Evolutionary conservation across 1,140 invertebrate species (phyloP).

Genomic region (Lucilia sericata): DNA sequence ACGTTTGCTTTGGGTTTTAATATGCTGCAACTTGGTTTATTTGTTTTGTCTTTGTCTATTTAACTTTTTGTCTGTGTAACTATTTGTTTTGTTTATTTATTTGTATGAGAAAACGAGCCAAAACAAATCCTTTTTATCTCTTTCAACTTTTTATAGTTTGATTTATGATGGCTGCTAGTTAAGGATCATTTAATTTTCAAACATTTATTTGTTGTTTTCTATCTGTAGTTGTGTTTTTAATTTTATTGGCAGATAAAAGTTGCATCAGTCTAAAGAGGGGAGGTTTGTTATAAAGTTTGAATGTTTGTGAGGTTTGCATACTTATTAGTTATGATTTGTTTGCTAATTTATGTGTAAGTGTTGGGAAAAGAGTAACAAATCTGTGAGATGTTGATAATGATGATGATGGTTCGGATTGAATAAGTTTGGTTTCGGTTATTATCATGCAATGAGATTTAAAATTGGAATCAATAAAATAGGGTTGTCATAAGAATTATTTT

Average conservation of each 20-base stretch:
- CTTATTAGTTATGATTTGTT: background rate
- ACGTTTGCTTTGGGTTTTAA: background rate
- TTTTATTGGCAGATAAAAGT: background rate
- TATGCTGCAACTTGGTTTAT: background rate
- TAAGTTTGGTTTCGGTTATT: background rate
- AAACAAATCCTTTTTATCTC: background rate
- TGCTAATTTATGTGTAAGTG: background rate
- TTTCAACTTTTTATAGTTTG: background rate
- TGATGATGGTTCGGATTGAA: background rate
- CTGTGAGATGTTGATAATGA: slow-evolving; percentile 6
- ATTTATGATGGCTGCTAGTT: background rate
- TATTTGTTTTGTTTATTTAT: slow-evolving; percentile 3
- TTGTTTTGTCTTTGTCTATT: background rate
- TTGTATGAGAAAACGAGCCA: background rate
- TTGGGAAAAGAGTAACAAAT: background rate
- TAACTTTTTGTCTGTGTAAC: background rate
- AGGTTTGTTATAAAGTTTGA: background rate
- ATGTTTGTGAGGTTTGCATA: background rate
- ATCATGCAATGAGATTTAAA: too few species aligned
- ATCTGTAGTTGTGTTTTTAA: background rate
- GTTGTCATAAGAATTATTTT: too few species aligned
- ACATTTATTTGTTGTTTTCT: background rate
- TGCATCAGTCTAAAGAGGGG: background rate
- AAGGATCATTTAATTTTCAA: background rate
- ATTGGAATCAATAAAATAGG: too few species aligned